A percentile compares a stretch with the other conserved stretches of the same genome.
Conservation (phyloP, 1,140 invertebrate species). For the Halesus radiatus region DNA sequence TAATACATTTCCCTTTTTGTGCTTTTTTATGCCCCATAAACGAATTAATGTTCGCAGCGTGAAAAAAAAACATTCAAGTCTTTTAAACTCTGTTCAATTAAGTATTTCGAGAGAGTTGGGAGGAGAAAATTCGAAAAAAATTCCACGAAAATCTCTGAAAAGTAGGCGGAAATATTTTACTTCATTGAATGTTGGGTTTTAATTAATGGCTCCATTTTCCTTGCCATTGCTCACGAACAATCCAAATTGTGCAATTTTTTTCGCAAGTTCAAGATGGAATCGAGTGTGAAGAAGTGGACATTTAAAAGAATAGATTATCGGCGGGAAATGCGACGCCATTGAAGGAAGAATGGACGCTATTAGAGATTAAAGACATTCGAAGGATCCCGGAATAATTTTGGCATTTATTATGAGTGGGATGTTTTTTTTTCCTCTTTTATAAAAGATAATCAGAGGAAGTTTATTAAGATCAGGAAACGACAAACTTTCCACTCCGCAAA, state of each 20-base stretch:
- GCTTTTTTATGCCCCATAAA: neutral
- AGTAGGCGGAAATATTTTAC: conserved; percentile 27
- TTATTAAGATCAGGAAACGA: neutral
- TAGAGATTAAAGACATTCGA: conserved; percentile 2
- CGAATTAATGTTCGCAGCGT: conserved; percentile 2
- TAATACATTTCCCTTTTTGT: too few species aligned
- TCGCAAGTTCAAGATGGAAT: conserved; percentile 27
- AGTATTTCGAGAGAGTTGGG: conserved; percentile 3
- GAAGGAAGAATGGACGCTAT: conserved; percentile 2
- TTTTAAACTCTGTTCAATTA: conserved; percentile 5
- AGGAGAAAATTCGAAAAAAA: conserved; percentile 1
- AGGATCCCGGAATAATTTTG: conserved; percentile 20
- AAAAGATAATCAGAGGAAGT: neutral
- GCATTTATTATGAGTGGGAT: conserved; percentile 13
- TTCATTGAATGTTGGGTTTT: conserved; percentile 29
- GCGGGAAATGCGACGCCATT: conserved; percentile 24
- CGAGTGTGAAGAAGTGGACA: conserved; percentile 31
- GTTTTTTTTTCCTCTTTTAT: neutral
- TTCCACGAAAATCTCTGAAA: neutral
- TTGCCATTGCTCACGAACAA: conserved; percentile 35
- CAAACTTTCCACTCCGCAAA: neutral
- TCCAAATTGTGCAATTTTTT: conserved; percentile 37
- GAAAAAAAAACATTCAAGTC: neutral
- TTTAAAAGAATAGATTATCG: conserved; percentile 30
- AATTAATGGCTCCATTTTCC: conserved; percentile 32